A percentile compares a stretch with the other conserved stretches of the same genome.
Conservation (phyloP, 2,888 invertebrate genomes). For the Taenaris catops region DNA sequence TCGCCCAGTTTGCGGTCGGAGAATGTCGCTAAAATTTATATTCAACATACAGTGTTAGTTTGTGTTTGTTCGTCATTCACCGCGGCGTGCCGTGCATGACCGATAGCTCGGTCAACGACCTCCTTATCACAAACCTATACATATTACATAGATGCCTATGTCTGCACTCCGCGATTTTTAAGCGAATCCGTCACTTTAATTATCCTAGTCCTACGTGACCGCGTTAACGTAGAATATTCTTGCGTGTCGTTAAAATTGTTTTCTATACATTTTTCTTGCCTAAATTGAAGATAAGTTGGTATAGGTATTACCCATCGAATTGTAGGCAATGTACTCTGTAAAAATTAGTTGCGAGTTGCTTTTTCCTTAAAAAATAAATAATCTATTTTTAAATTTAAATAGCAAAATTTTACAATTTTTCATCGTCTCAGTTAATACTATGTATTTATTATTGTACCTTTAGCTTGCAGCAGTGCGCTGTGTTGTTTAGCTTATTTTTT, state of each 20-base stretch:
- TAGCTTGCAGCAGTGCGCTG: too few species aligned
- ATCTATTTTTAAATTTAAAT: too few species aligned
- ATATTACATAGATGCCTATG: conserved; percentile 24
- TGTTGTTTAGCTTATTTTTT: too few species aligned
- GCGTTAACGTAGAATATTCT: too few species aligned
- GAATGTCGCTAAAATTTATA: conserved; percentile 25
- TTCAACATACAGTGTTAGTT: conserved; percentile 19
- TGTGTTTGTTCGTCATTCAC: conserved; percentile 26
- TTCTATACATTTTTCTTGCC: too few species aligned
- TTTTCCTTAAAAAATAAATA: background rate
- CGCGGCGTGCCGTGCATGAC: conserved; percentile 40
- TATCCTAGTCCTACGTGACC: background rate
- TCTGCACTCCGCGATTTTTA: conserved; percentile 22
- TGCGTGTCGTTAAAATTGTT: too few species aligned
- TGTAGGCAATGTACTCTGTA: too few species aligned
- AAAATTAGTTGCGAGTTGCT: background rate
- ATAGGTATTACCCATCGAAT: too few species aligned
- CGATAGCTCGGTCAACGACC: conserved; percentile 61
- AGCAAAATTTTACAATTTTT: too few species aligned
- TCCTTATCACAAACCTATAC: conserved; percentile 36
- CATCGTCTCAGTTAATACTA: too few species aligned
- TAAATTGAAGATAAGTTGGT: too few species aligned
- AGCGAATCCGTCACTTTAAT: conserved; percentile 5
- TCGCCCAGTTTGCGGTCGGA: conserved; percentile 2
- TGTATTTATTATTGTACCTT: too few species aligned